phyloP scores from a whole-genome alignment of 1,140 invertebrate species.

The Psix sp. region DNA sequence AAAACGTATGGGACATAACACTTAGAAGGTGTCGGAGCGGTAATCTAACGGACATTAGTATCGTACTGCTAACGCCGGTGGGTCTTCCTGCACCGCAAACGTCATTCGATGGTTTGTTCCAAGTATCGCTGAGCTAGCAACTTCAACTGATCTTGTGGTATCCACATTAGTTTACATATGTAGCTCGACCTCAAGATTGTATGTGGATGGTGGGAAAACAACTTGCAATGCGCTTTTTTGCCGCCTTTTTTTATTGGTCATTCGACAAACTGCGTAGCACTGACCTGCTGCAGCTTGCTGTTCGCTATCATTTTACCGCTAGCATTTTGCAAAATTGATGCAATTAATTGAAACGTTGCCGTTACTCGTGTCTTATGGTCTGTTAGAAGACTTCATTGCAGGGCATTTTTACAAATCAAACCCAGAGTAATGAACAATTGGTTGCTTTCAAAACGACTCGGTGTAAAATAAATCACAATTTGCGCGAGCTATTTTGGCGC shows the following conservation, averaged over 20 bases:
- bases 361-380: no score
- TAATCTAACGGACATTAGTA: constrained; percentile 49
- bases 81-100: constrained; percentile 59
- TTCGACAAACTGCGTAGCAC: no score
- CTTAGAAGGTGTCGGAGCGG: constrained; percentile 70
- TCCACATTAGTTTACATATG: constrained; percentile 22
- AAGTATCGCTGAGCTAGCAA: constrained; percentile 39
- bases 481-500: no score
- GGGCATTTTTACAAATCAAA: no score
- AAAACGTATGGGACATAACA: constrained; percentile 64
- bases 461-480: constrained; percentile 44
- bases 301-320: no score
- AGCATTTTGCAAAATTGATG: no score
- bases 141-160: constrained; percentile 41
- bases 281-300: no score
- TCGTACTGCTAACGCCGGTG: constrained; percentile 56
- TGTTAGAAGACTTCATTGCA: no score
- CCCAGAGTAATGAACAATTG: constrained; percentile 15
- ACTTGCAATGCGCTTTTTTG: no score
- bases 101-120: constrained; percentile 47
- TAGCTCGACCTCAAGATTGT: neutral
- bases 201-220: neutral
- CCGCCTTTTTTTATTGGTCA: no score
- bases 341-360: no score
- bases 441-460: constrained; percentile 32